Evolutionary conservation across 2,113 vertebrate species (phyloP).

Genomic region (Paratilapia polleni): DNA sequence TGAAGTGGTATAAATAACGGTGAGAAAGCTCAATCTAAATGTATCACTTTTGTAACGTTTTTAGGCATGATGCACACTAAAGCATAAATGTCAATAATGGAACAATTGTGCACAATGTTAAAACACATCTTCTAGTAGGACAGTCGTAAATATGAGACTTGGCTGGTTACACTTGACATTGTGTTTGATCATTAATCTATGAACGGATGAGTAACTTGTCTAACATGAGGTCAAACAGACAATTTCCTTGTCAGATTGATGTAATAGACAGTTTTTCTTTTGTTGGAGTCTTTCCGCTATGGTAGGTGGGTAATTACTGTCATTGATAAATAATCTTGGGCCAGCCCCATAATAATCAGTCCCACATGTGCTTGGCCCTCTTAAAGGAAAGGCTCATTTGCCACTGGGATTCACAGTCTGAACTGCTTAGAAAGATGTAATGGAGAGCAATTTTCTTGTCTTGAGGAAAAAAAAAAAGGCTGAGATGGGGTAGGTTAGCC

Average conservation of each 20-base stretch:
- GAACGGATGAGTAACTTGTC: conserved; percentile 62
- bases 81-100: background rate
- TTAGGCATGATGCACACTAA: background rate
- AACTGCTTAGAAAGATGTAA: conserved; percentile 77
- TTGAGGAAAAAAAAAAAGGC: conserved; percentile 24
- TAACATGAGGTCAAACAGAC: conserved; percentile 67
- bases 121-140: background rate
- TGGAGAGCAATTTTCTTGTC: conserved; percentile 82
- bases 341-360: conserved; percentile 76
- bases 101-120: background rate
- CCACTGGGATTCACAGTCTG: conserved; percentile 73
- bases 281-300: conserved; percentile 63
- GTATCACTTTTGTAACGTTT: background rate
- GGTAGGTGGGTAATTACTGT: conserved; percentile 80
- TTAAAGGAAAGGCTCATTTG: conserved; percentile 74
- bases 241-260: conserved; percentile 72
- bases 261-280: conserved; percentile 56
- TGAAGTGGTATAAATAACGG: background rate
- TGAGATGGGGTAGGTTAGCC: conserved; percentile 45
- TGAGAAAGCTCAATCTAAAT: background rate
- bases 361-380: conserved; percentile 78
- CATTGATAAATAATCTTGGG: conserved; percentile 81
- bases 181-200: conserved; percentile 50
- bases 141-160: conserved; percentile 21
- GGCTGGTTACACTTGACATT: conserved; percentile 32